A percentile compares a stretch with the other conserved stretches of the same genome.
Conservation (phyloP, 2,888 invertebrate genomes). For the Ashinkailepas kermadecensis region DNA sequence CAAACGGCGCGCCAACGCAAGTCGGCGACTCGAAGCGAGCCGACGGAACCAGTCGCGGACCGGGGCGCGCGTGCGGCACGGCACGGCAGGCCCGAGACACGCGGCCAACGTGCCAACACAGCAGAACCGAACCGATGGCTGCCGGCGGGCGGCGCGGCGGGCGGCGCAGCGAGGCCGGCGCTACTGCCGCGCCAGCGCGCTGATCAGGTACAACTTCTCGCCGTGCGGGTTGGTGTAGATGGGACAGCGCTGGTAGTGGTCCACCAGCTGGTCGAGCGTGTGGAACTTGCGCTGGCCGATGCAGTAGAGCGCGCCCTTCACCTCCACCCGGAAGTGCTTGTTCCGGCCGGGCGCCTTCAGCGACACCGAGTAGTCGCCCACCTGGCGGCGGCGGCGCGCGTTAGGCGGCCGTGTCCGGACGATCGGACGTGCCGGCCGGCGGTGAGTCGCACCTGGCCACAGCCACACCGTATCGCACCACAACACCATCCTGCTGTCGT, state of each 20-base stretch:
- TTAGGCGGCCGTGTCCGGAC: neutral
- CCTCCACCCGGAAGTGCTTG: conserved; percentile 98
- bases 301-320: conserved; percentile 83
- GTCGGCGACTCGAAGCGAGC: neutral
- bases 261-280: conserved; percentile 89
- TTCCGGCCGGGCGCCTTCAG: conserved; percentile 95
- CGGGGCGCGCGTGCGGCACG: too few relatives aligned
- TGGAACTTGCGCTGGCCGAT: conserved; percentile 98
- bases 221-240: conserved; percentile 97
- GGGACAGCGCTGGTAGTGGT: conserved; percentile 97
- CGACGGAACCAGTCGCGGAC: neutral
- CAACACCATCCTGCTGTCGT: too few relatives aligned
- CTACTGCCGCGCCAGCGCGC: conserved; percentile 63
- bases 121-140: too few relatives aligned
- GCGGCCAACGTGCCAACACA: too few relatives aligned
- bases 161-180: neutral
- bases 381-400: conserved; percentile 51
- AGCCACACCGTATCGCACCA: neutral
- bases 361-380: conserved; percentile 97
- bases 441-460: conserved; percentile 8
- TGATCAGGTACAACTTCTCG: conserved; percentile 93
- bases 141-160: neutral
- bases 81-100: too few relatives aligned
- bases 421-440: neutral
- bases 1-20: neutral